Evolutionary conservation across 2,888 invertebrate species (phyloP), one percentile per base, ranked within the genome.

Genomic region (Chymomyza caudatula): DNA sequence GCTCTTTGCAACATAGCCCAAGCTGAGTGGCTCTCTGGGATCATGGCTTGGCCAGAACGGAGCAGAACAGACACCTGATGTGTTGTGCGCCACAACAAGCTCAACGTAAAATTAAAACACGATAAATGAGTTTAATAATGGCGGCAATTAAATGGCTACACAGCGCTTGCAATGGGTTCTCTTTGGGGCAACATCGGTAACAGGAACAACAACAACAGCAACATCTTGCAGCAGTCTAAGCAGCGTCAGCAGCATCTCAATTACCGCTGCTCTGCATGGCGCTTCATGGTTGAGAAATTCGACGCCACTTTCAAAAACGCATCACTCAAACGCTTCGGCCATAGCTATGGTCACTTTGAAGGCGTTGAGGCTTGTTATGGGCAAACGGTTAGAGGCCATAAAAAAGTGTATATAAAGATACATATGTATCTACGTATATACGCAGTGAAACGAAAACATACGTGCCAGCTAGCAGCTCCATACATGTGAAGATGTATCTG

Each of bases 101-200:
- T 76, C 76, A 77, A 77, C 72, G 74, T 71, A 73, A 78, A 78
- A 81, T 81, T 81, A 86, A 81, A 84, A 84, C 85, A 84, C 86
- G 86, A 84, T 86, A 86, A 86, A 85, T 86, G 86, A 82, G 85
- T 86, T 85, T 85, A 86, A 86, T 86, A 86, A 86, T 85, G 86
- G 87, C 76, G 77, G 86, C 86, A 85, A 85, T 86, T 85, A 85
- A 86, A 85, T 71, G 78, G 70, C 74, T 84, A 77, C 78, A 73
- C 71, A 66, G 65, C 70, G 55, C 67, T 55, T 13, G 29, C 56
- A 63, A 55, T 42, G 65, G 29, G 29, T 37, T 37, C 11, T 11
- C 29, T 25, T 25, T 37, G 29, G 29, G 49, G 47, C 66, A 58
- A 68, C 63, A 19, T 23, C 23, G 51, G n/a, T n/a, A 60, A 49